Base-by-base conservation (phyloP, 2,797 vertebrate genomes). In the Coregonus ussuriensis region DNA sequence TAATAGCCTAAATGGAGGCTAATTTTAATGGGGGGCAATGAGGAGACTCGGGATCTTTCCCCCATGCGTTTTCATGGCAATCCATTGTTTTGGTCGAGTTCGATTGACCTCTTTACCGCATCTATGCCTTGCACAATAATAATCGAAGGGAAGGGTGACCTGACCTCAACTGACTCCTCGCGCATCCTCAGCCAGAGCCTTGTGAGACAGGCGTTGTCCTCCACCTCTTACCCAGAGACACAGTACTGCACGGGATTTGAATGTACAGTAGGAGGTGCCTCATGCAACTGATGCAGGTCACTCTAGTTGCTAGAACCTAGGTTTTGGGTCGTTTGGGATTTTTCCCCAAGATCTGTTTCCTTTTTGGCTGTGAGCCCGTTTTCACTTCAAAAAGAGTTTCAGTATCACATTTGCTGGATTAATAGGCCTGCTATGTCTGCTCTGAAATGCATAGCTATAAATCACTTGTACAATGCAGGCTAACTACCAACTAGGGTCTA, bases 401-500 rank as follows among this genome's bases (percentile, higher is more conserved):
- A 1, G 18, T 56, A 56, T 16, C 14, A 56, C 53, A 56, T 16
- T 56, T 15, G 1, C 18, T 4, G 53, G 18, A 18, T 56, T 15
- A 56, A 18, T 56, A 18, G 4, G 16, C 6, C 3, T 54, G 18
- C 53, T 18, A 54, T 54, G 53, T 54, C 53, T 54, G 7, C 6
- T n/a, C n/a, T 62, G 56, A 62, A 62, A 6, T n/a, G 21, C 56
- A 62, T n/a, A 62, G n/a, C n/a, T 59, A 59, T 59, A 21, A 21
- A 7, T 59, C n/a, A 59, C 56, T 16, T 59, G 6, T 6, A 59
- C 56, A 59, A 59, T 59, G 56, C 56, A 59, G 56, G 56, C 16
- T 56, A 18, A 2, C 53, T 56, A 73, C 97, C 97, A 0, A 84
- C 93, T 3, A 96, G 96, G 96, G 97, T 6, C 6, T 21, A 25